These are phyloP conservation scores for Hoplostethus atlanticus DNA, from an alignment of 2,797 vertebrate species.

Conservation along the genomic window DNA sequence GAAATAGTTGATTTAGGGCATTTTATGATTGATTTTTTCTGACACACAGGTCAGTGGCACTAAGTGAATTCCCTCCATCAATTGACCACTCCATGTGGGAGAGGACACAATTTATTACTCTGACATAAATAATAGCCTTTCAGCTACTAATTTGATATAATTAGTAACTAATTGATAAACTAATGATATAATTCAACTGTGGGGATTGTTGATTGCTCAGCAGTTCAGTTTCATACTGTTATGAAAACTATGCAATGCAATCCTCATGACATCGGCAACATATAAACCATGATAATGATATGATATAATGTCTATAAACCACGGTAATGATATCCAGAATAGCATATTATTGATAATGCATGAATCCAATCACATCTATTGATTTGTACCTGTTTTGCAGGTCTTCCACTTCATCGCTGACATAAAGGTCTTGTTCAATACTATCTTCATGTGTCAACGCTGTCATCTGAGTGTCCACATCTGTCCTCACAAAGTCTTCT, in stretches of 20 bases:
- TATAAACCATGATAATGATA: not conserved
- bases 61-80: not conserved
- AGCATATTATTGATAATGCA: not conserved
- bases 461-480: slow-evolving; percentile 71
- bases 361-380: not conserved
- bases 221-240: not conserved
- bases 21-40: no score
- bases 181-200: not conserved
- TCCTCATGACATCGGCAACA: not conserved
- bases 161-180: not conserved
- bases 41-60: not conserved
- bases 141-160: not conserved
- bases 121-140: slow-evolving; percentile 3
- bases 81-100: not conserved
- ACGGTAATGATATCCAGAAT: not conserved
- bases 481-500: slow-evolving; percentile 54
- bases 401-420: slow-evolving; percentile 73
- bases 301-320: not conserved
- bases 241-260: not conserved
- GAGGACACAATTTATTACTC: not conserved
- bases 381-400: slow-evolving; percentile 80
- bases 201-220: not conserved
- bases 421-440: slow-evolving; percentile 20
- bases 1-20: no score
- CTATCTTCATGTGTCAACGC: slow-evolving; percentile 62